Evolutionary conservation across 2,797 vertebrate genomes (phyloP).

Genomic region (Sebastes trivittatus): DNA sequence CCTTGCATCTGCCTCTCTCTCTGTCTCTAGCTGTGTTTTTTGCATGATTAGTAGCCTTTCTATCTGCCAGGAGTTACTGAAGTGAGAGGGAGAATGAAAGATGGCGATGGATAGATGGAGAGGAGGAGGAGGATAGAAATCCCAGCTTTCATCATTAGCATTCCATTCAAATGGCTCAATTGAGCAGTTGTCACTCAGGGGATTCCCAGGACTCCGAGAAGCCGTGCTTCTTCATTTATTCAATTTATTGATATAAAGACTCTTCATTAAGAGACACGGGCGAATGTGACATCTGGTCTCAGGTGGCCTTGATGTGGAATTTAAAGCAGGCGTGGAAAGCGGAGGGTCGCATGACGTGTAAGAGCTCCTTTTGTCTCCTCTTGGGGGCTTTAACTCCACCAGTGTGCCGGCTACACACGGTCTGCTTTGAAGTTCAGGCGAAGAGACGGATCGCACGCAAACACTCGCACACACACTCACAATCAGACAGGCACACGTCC

Average conservation of each 20-base stretch:
- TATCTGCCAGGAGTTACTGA: slow-evolving; percentile 42
- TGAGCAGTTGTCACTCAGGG: slow-evolving; percentile 73
- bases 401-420: slow-evolving; percentile 35
- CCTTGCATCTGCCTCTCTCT: slow-evolving; percentile 48
- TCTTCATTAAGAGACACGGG: slow-evolving; percentile 75
- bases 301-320: slow-evolving; percentile 71
- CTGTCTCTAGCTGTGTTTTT: slow-evolving; percentile 39
- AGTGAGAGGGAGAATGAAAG: slow-evolving; percentile 34
- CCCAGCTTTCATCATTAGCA: slow-evolving; percentile 74
- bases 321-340: slow-evolving; percentile 57
- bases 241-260: slow-evolving; percentile 81
- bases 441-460: slow-evolving; percentile 24
- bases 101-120: slow-evolving; percentile 10
- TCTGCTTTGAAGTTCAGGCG: slow-evolving; percentile 56
- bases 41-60: slow-evolving; percentile 64
- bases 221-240: slow-evolving; percentile 76
- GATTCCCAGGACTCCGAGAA: slow-evolving; percentile 66
- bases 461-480: slow-evolving; percentile 9
- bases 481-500: slow-evolving; percentile 17
- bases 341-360: slow-evolving; percentile 46
- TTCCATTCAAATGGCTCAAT: slow-evolving; percentile 77
- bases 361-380: slow-evolving; percentile 52
- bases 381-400: slow-evolving; percentile 53
- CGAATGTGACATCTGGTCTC: slow-evolving; percentile 75
- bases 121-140: slow-evolving; percentile 35